These are phyloP conservation scores for Luehdorfia chinensis DNA, from an alignment of 1,140 invertebrate genomes.

Conservation along the genomic window DNA sequence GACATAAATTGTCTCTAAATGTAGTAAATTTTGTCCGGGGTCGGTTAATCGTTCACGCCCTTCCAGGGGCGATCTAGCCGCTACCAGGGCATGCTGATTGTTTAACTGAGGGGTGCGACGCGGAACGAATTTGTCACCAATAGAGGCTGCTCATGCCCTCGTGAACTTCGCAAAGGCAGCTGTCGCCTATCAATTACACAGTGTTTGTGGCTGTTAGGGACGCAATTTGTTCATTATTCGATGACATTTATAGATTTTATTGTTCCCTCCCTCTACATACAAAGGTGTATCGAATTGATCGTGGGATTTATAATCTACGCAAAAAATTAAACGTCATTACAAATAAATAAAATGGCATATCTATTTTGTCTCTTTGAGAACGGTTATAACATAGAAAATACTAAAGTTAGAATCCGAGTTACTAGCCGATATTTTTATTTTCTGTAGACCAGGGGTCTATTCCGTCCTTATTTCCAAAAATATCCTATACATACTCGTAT, in stretches of 20 bases:
- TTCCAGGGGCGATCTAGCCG: constrained; percentile 24
- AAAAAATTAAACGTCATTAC: too few relatives aligned
- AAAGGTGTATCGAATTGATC: not conserved
- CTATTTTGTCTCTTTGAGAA: too few relatives aligned
- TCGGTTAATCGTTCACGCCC: constrained; percentile 46
- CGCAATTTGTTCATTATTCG: constrained; percentile 64
- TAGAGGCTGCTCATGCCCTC: constrained; percentile 39
- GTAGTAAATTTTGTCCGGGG: constrained; percentile 6
- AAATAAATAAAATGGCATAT: too few relatives aligned
- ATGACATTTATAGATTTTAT: constrained; percentile 61
- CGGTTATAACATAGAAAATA: too few relatives aligned
- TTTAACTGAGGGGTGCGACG: constrained; percentile 47
- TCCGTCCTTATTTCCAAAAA: too few relatives aligned
- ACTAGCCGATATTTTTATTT: too few relatives aligned
- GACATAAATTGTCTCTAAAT: constrained; percentile 14
- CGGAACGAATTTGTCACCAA: constrained; percentile 64
- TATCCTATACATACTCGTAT: too few relatives aligned
- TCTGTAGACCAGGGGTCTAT: too few relatives aligned
- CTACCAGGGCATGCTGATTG: constrained; percentile 39
- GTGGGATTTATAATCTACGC: not conserved
- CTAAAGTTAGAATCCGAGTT: too few relatives aligned
- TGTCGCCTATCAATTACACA: constrained; percentile 64
- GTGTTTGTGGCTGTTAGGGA: constrained; percentile 66
- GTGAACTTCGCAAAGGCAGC: constrained; percentile 39
- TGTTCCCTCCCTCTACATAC: constrained; percentile 22